Conservation (phyloP, 2,888 invertebrate genomes). For the Strigamia crassipes region DNA sequence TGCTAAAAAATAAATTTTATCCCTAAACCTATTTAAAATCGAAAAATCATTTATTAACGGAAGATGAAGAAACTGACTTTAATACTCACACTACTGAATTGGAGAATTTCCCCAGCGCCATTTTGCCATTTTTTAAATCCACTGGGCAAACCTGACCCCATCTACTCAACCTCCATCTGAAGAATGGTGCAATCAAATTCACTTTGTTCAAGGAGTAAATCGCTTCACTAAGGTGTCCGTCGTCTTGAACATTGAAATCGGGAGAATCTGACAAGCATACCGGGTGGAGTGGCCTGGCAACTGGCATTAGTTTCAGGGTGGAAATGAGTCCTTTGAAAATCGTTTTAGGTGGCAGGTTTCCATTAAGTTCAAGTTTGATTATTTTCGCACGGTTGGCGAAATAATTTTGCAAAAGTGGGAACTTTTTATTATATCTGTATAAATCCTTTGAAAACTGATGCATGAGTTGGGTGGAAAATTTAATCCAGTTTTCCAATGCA, state of each 20-base stretch:
- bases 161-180: neutral
- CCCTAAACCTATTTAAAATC: neutral
- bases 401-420: neutral
- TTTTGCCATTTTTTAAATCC: neutral
- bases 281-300: neutral
- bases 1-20: neutral
- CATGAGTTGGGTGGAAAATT: neutral
- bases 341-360: neutral
- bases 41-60: neutral
- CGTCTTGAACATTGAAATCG: neutral
- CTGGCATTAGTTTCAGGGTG: neutral
- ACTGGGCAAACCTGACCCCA: neutral
- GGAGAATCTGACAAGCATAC: neutral
- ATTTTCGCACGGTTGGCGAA: neutral
- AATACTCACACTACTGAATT: neutral
- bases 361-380: neutral
- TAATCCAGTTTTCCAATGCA: neutral
- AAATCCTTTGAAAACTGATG: neutral
- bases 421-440: neutral
- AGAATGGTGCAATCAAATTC: neutral
- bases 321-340: neutral
- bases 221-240: neutral
- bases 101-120: neutral
- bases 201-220: neutral
- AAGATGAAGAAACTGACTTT: too few relatives aligned